A percentile compares a stretch with the other conserved stretches of the same genome.
These are phyloP conservation scores for Drosophila setifemur DNA, from an alignment of 1,140 invertebrate genomes.

Conservation along the genomic window DNA sequence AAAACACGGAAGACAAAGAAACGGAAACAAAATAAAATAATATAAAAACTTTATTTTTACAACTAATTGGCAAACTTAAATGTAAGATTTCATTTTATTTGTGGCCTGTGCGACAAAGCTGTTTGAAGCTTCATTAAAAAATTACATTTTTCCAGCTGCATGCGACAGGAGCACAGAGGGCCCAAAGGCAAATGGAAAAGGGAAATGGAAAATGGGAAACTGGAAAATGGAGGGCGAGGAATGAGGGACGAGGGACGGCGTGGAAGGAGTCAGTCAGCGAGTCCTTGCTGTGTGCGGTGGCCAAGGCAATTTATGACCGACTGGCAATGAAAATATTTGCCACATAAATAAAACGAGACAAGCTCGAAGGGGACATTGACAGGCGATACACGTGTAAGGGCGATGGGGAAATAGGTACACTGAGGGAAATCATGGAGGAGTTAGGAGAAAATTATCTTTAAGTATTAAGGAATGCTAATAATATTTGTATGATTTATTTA, in stretches of 20 bases:
- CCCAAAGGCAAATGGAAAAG: not conserved
- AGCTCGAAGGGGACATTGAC: conserved; percentile 43
- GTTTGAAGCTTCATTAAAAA: conserved; percentile 77
- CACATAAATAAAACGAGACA: conserved; percentile 71
- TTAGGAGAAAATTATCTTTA: no score
- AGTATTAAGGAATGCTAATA: no score
- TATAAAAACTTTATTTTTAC: conserved; percentile 74
- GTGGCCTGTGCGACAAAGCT: conserved; percentile 58
- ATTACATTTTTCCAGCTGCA: conserved; percentile 54
- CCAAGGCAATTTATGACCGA: conserved; percentile 60
- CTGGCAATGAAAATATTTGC: conserved; percentile 69
- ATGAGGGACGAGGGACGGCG: not conserved
- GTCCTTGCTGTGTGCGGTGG: conserved; percentile 4
- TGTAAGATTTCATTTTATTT: conserved; percentile 81
- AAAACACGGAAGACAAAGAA: not conserved
- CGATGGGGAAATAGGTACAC: not conserved
- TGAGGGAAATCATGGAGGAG: not conserved
- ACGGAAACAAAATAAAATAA: conserved; percentile 38
- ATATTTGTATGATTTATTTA: no score
- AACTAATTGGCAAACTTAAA: conserved; percentile 82
- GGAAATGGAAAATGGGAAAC: not conserved
- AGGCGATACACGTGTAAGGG: not conserved
- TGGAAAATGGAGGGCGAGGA: not conserved
- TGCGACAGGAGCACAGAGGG: conserved; percentile 31
- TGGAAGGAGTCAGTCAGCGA: not conserved